Percentiles rank a stretch among this genome's conserved stretches.
Evolutionary conservation across 2,888 invertebrate genomes (phyloP).

Genomic region (Acanthacorydalis orientalis): DNA sequence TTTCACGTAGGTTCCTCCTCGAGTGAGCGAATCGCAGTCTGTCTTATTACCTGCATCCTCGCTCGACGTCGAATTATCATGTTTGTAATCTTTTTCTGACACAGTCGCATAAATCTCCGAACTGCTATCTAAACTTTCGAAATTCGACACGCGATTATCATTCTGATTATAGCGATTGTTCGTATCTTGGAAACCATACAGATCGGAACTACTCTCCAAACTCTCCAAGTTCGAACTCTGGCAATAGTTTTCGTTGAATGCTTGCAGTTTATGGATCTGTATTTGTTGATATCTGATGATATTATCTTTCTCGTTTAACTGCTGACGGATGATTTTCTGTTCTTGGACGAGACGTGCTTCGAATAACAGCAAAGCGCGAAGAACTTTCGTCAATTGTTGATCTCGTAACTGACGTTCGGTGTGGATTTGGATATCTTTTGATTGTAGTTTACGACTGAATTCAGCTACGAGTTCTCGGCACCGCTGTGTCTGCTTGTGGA

Average conservation of each 20-base stretch:
- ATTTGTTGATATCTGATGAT: constrained; percentile 51
- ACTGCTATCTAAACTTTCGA: constrained; percentile 25
- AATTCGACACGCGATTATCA: constrained; percentile 16
- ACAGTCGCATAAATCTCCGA: constrained; percentile 24
- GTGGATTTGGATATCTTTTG: constrained; percentile 39
- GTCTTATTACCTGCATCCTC: constrained; percentile 12
- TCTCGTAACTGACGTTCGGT: constrained; percentile 46
- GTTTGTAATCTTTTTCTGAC: constrained; percentile 19
- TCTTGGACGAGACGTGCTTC: constrained; percentile 57
- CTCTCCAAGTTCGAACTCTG: constrained; percentile 19
- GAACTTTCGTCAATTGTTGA: constrained; percentile 51
- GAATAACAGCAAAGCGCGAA: constrained; percentile 50
- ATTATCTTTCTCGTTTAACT: constrained; percentile 52
- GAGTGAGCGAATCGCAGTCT: constrained; percentile 11
- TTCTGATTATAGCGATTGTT: constrained; percentile 17
- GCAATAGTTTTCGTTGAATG: constrained; percentile 22
- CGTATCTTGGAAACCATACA: constrained; percentile 7
- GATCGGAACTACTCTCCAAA: constrained; percentile 24
- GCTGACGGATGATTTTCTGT: constrained; percentile 50
- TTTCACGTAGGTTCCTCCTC: constrained; percentile 17
- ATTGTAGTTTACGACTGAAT: constrained; percentile 39
- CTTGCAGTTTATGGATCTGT: constrained; percentile 47
- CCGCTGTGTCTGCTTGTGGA: constrained; percentile 45
- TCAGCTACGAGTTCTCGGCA: constrained; percentile 52
- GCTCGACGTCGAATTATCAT: constrained; percentile 13